These are phyloP conservation scores for Psilopogon haemacephalus DNA, from an alignment of 2,113 vertebrate species.

Conservation along the genomic window DNA sequence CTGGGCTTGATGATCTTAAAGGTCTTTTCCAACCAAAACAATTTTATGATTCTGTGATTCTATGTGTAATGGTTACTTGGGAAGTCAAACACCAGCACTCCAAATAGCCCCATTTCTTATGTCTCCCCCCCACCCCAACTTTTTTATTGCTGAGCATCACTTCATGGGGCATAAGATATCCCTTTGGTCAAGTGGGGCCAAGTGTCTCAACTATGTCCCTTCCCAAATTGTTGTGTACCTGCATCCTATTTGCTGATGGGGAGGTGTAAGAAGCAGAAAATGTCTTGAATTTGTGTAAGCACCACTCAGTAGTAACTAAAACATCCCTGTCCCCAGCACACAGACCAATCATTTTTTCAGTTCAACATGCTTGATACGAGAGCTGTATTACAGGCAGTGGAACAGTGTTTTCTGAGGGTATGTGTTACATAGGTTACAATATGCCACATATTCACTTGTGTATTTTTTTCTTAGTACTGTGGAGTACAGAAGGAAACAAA, in stretches of 20 bases:
- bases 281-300: neutral
- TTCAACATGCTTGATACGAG: neutral
- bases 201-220: neutral
- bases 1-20: too few species aligned
- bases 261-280: neutral
- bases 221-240: neutral
- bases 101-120: neutral
- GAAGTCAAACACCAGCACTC: neutral
- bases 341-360: neutral
- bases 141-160: neutral
- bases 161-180: neutral
- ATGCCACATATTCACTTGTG: neutral
- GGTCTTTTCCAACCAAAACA: too few species aligned
- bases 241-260: neutral
- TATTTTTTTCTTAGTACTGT: neutral
- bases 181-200: neutral
- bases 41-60: too few species aligned
- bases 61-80: rapidly evolving
- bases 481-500: neutral
- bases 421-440: rapidly evolving
- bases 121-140: neutral
- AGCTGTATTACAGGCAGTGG: neutral
- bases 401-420: neutral
- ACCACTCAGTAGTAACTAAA: neutral
- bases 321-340: neutral